Base-by-base conservation (phyloP, 2,888 invertebrate species). In the Coenonympha glycerion region DNA sequence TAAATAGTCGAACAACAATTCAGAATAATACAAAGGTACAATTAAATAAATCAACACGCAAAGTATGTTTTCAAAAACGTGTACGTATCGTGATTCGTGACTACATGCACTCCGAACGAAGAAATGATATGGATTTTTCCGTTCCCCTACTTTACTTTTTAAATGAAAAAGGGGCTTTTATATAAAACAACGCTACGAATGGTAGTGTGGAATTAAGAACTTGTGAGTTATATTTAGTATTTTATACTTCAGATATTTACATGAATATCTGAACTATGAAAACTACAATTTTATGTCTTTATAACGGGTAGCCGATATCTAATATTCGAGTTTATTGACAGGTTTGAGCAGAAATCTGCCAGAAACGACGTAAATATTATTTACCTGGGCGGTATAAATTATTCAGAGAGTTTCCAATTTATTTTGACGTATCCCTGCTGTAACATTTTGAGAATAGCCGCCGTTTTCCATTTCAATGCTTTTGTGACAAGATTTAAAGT, bases 71-170 rank as follows among this genome's bases (percentile, higher is more conserved):
- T 39, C 52, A 51, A 53, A 51, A 60, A 53, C 52, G 56, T 56
- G 56, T 47, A 54, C 57, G 58, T 59, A 65, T 66, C 68, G 59
- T 63, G n/a, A n/a, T n/a, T n/a, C 71, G 71, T 73, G 72, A 67
- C 70, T 67, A 66, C 66, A 72, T 69, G 52, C 72, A 67, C 67
- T 67, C 59, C 55, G 61, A 68, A 71, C 71, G 70, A 71, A 65
- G 66, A 72, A 74, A 73, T 66, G 73, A 72, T 76, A 75, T 68
- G 76, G 73, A 76, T 76, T 72, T 46, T 73, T 60, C 62, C 59
- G 47, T 64, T 63, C 62, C 72, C 68, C 69, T 62, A 31, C 47
- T 39, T 55, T 44, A 40, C 11, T 42, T 36, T 42, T 39, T 18
- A 37, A 39, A 39, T 15, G 11, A 31, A 22, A 40, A 13, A 28